Percentiles rank a stretch among this genome's conserved stretches.
Conservation (phyloP, 2,888 invertebrate species). For the Idaea aversata region DNA sequence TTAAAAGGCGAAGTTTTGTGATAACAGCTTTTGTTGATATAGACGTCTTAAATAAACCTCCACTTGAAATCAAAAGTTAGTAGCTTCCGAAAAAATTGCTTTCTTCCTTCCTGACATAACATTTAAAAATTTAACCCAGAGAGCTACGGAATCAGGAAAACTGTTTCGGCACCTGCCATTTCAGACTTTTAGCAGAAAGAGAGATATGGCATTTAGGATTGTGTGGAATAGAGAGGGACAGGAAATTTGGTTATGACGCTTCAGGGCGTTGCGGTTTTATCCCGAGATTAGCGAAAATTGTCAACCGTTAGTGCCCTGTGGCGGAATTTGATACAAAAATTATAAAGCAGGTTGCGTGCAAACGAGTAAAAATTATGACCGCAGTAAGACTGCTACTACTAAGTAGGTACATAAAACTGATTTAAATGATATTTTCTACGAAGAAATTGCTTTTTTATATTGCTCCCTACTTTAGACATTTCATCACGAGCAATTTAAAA, state of each 20-base stretch:
- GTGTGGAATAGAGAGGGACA: conserved; percentile 21
- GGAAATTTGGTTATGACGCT: conserved; percentile 24
- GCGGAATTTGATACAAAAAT: conserved; percentile 19
- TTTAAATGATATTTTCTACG: neutral
- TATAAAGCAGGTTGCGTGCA: conserved; percentile 14
- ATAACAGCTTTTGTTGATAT: conserved; percentile 2
- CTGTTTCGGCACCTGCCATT: conserved; percentile 36
- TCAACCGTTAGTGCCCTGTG: conserved; percentile 28
- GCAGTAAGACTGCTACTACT: neutral
- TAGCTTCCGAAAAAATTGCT: no score
- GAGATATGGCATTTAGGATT: conserved; percentile 19
- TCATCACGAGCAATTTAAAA: neutral
- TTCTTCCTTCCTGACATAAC: neutral
- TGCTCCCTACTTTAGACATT: neutral
- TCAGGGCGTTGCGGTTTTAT: conserved; percentile 35
- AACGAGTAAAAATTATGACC: conserved; percentile 6
- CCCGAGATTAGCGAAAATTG: conserved; percentile 42
- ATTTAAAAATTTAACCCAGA: neutral
- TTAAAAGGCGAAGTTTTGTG: conserved; percentile 7
- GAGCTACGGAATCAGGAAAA: conserved; percentile 12
- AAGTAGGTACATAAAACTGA: neutral
- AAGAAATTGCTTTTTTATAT: neutral
- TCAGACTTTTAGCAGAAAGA: conserved; percentile 28
- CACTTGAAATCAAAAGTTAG: no score
- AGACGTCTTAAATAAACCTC: no score